phyloP scores from a whole-genome alignment of 1,140 invertebrate genomes.

The Drosophila elegans region DNA sequence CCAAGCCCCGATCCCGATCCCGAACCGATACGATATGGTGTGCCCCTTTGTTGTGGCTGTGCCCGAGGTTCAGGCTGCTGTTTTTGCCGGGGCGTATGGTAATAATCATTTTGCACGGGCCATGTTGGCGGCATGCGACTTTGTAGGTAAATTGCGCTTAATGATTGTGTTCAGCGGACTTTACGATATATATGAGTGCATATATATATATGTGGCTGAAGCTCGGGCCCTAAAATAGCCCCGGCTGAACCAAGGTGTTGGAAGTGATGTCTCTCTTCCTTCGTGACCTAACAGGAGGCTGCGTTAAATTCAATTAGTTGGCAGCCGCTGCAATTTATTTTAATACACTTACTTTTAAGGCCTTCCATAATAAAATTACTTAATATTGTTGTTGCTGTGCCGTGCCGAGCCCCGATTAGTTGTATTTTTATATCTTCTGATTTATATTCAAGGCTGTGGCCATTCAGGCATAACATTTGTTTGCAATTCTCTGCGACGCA shows the following conservation, averaged over 20 bases:
- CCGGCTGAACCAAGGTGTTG: constrained; percentile 51
- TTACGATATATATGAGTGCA: constrained; percentile 60
- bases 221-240: not conserved
- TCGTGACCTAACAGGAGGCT: constrained; percentile 58
- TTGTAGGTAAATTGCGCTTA: constrained; percentile 83
- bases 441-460: constrained; percentile 58
- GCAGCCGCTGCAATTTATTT: constrained; percentile 70
- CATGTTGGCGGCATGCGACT: constrained; percentile 73
- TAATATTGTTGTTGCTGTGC: constrained; percentile 56
- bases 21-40: constrained; percentile 10
- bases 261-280: constrained; percentile 58
- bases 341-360: constrained; percentile 69
- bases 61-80: constrained; percentile 14
- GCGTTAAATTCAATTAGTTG: constrained; percentile 79
- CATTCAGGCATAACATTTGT: constrained; percentile 65
- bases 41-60: constrained; percentile 21
- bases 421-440: constrained; percentile 28
- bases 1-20: constrained; percentile 3
- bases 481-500: constrained; percentile 45
- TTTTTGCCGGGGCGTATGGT: constrained; percentile 63
- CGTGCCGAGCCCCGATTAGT: constrained; percentile 44
- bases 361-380: constrained; percentile 64
- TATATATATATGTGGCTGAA: constrained; percentile 3
- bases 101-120: constrained; percentile 75
- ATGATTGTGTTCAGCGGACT: constrained; percentile 78